Evolutionary conservation across 1,140 invertebrate genomes (phyloP).

Genomic region (Acromyrmex echinatior): DNA sequence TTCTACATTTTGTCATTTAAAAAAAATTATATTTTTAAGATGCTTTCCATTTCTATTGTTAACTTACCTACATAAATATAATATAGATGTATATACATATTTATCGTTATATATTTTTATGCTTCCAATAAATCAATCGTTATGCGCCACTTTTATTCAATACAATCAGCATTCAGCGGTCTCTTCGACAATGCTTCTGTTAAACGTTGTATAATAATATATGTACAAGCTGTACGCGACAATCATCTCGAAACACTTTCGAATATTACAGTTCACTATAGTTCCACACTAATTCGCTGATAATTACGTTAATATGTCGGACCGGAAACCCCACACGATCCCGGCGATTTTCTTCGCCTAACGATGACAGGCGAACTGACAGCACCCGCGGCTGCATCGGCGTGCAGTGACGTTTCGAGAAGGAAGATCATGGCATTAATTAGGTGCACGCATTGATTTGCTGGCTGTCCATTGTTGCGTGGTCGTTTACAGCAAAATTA

Average conservation of each 20-base stretch:
- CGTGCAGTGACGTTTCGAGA: conserved; percentile 58
- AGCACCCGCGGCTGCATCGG: conserved; percentile 55
- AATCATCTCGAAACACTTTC: conserved; percentile 25
- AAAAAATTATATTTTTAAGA: background rate
- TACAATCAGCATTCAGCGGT: background rate
- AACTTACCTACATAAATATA: background rate
- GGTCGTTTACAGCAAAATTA: conserved; percentile 25
- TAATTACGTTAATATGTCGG: conserved; percentile 55
- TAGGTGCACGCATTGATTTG: conserved; percentile 47
- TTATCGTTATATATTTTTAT: background rate
- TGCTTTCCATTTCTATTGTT: background rate
- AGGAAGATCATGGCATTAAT: conserved; percentile 61
- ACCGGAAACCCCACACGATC: conserved; percentile 26
- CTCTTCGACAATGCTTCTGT: background rate
- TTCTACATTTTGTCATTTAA: background rate
- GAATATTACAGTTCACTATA: background rate
- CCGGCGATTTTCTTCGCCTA: conserved; percentile 62
- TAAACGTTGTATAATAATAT: background rate
- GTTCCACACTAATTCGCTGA: conserved; percentile 22
- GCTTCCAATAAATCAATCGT: background rate
- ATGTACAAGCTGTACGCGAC: background rate
- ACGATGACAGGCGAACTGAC: conserved; percentile 62
- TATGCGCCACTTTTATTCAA: background rate
- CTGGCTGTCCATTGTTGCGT: conserved; percentile 46
- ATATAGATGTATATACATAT: background rate